Base-by-base conservation (phyloP, 2,797 vertebrate genomes). In the Pangasius djambal region DNA sequence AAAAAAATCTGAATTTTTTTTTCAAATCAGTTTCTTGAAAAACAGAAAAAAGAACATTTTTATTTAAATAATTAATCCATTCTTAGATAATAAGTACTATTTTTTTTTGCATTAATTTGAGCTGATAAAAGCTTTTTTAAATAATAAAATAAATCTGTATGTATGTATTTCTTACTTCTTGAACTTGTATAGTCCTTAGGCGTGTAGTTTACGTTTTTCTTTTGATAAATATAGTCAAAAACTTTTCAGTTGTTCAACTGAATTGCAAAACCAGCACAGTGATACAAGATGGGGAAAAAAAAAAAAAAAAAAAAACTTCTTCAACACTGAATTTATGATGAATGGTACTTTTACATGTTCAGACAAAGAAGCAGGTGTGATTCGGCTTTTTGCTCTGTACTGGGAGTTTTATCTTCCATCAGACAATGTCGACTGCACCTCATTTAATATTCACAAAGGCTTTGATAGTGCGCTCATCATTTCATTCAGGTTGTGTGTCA, bases 381-480 rank as follows among this genome's bases (percentile, higher is more conserved):
- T 82, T 82, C 4, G 34, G 16, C 52, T 10, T 57, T 52, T 37
- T 81, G 78, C 55, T 81, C 55, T 6, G 18, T 57, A 22, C 78
- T 59, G 52, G 52, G 18, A 59, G 34, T 40, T 82, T 59, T 40
- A 40, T 61, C 28, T 79, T 37, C 25, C 31, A 81, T 81, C 78
- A 59, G 9, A 59, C 20, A 37, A 28, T 37, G 20, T 82, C 6
- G 31, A 13, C 55, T 82, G 31, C 55, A 40, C 57, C 10, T 82
- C 55, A 61, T 61, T 82, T 40, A 61, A 61, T 59, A 61, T 82
- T 82, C 79, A 82, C 78, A 28, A 82, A 82, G 44, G 79, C 79
- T 82, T 7, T 61, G 55, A 37, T 82, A 82, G 79, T 61, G 61
- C 52, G 37, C 52, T 81, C 31, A 34, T 81, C 52, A 57, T 57